These are phyloP conservation scores for Campylorhamphus procurvoides DNA, from an alignment of 2,113 vertebrate species.

Conservation along the genomic window DNA sequence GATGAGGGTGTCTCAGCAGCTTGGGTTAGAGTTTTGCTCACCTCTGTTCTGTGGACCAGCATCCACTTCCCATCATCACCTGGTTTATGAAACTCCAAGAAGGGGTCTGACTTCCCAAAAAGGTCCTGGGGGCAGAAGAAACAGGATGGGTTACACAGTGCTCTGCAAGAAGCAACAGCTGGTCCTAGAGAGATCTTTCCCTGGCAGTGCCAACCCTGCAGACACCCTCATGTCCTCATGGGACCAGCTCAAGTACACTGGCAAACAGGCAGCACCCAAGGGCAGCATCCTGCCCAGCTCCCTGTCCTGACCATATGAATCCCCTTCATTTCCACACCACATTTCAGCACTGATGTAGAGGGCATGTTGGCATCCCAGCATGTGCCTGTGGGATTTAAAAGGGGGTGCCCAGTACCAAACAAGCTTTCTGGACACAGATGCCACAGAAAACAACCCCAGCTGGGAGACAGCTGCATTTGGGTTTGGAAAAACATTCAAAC, in stretches of 20 bases:
- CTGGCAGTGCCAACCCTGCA: background rate
- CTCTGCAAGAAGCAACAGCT: background rate
- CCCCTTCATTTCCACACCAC: accelerated
- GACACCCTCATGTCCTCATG: background rate
- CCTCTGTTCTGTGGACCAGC: constrained; percentile 98
- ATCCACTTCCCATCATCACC: constrained; percentile 96
- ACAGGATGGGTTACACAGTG: accelerated
- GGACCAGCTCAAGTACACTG: accelerated
- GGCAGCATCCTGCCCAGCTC: background rate
- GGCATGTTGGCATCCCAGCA: accelerated
- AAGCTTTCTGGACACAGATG: background rate
- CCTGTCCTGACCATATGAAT: accelerated
- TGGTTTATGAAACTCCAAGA: constrained; percentile 95
- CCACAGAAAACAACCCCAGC: background rate
- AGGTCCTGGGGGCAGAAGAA: constrained; percentile 83
- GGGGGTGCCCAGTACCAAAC: accelerated
- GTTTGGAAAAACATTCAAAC: constrained; percentile 18
- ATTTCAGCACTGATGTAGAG: accelerated
- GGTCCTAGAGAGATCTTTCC: background rate
- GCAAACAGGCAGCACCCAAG: background rate
- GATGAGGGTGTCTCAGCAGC: background rate
- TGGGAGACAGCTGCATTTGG: background rate
- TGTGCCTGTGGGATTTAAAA: accelerated
- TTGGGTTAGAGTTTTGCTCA: constrained; percentile 33
- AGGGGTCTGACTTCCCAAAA: constrained; percentile 98